Base-by-base conservation (phyloP, 2,797 vertebrate genomes). In the Gobionotothen gibberifrons region DNA sequence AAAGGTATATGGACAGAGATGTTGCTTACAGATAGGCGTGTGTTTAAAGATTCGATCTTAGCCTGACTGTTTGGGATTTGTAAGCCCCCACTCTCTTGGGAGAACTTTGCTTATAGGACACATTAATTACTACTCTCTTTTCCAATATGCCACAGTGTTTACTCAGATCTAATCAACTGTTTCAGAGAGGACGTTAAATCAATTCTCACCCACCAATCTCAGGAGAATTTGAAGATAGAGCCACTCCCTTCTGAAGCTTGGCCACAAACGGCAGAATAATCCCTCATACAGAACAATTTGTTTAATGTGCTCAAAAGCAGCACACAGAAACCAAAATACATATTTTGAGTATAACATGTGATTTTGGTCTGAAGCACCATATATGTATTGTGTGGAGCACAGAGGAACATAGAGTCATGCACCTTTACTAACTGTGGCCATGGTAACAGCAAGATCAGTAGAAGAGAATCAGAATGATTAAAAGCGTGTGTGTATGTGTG, bases 341-440 rank as follows among this genome's bases (percentile, higher is more conserved):
- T 53, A 69, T 78, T 62, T 5, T 16, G 16, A 64, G 54, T 36
- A 15, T 42, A 71, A 74, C 3, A 5, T 67, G 12, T 29, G 22
- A 65, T 75, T 79, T 62, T n/a, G 61, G 56, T 21, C 74, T 32
- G 6, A 29, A 62, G 61, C 64, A 80, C 56, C 58, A 68, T 69
- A 29, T 61, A 63, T 64, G 79, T 76, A 87, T 79, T 66, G 74
- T 80, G 75, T 82, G 53, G 75, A 88, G 74, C 68, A 73, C 49
- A 65, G 49, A 78, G 81, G 73, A 85, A 79, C 82, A 82, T 72
- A 12, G 76, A 92, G 89, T 86, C 83, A 88, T 89, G 83, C 85
- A 92, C 90, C 89, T 92, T 91, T 87, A 87, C 82, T 70, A 90
- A 87, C 86, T 87, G 93, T 93, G 93, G 68, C 92, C 92, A 93